A percentile compares a stretch with the other conserved stretches of the same genome.
Evolutionary conservation across 2,888 invertebrate genomes (phyloP).

Genomic region (Ditylenchus weischeri): DNA sequence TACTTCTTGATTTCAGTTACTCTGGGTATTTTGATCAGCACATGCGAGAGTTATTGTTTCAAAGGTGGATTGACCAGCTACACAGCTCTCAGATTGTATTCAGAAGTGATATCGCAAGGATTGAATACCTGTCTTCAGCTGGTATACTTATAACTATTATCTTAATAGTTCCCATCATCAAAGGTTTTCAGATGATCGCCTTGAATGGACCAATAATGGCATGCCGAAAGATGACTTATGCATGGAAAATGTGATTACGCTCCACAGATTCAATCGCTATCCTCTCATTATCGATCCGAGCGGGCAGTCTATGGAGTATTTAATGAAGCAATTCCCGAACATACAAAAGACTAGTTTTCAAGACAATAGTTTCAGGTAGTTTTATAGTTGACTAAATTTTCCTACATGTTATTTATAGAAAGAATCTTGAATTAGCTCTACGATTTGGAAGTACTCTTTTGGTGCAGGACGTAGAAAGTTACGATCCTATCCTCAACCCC

Average conservation of each 20-base stretch:
- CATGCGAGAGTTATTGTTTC: slow-evolving; percentile 90
- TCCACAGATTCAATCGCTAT: slow-evolving; percentile 91
- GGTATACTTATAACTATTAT: no score
- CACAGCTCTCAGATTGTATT: slow-evolving; percentile 57
- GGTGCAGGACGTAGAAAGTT: slow-evolving; percentile 97
- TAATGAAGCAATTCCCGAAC: slow-evolving; percentile 92
- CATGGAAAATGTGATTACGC: slow-evolving; percentile 91
- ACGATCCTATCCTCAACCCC: slow-evolving; percentile 96
- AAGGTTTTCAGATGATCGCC: slow-evolving; percentile 77
- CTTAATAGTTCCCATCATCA: no score
- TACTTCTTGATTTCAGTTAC: slow-evolving; percentile 63
- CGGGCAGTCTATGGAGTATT: slow-evolving; percentile 96
- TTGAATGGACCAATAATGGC: slow-evolving; percentile 69
- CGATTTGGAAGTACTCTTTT: slow-evolving; percentile 96
- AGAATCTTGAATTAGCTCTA: slow-evolving; percentile 94
- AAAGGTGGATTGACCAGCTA: slow-evolving; percentile 86
- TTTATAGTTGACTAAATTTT: not conserved
- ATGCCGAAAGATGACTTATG: slow-evolving; percentile 95
- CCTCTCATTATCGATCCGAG: slow-evolving; percentile 98
- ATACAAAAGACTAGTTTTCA: slow-evolving; percentile 69
- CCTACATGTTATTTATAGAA: slow-evolving; percentile 64
- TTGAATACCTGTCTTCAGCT: slow-evolving; percentile 85
- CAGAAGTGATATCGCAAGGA: slow-evolving; percentile 89
- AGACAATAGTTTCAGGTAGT: slow-evolving; percentile 84
- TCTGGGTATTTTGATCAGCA: slow-evolving; percentile 75